Evolutionary conservation across 1,140 invertebrate genomes (phyloP), one percentile per base, ranked within the genome.

Genomic region (Diorhabda sublineata): DNA sequence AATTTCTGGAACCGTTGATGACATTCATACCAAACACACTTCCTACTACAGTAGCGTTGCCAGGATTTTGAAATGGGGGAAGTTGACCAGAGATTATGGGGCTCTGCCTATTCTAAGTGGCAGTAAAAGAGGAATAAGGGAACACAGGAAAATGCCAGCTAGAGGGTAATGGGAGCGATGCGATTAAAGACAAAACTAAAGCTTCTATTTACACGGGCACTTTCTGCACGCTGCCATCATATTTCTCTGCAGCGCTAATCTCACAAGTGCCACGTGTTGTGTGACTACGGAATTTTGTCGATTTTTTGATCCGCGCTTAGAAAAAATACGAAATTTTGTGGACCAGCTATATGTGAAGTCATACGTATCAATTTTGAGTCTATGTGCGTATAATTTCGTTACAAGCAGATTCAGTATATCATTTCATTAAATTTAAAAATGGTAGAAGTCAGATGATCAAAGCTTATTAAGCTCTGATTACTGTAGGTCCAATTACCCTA

Each of bases 381-480:
- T 26, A 26, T 26, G 26, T 26, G 26, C 26, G 1, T 26, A 26
- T 26, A 26, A 26, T 26, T 26, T 26, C 26, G 26, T 26, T 26
- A 2, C 26, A 26, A 26, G 26, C 26, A 26, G 26, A 59, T 26
- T 59, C 58, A 26, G 41, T 5, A 64, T 64, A 63, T 63, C 43
- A 63, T 63, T 45, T 63, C 8, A 63, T 45, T 63, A 7, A 45
- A 45, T 63, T 63, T 63, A 11, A 63, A 2, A 2, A 63, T 45
- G 44, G 44, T 63, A 45, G 45, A 3, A 52, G 5, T 52, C 45
- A 2, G 2, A 2, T 52, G 8, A 52, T 52, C 45, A 52, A 9
- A 52, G 2, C 45, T 52, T 52, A 52, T 52, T 52, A 52, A 2
- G 45, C 45, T 52, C 45, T 2, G 45, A 9, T 52, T 52, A 52